These are phyloP conservation scores for Portunus trituberculatus DNA, from an alignment of 1,140 invertebrate genomes.

Conservation along the genomic window DNA sequence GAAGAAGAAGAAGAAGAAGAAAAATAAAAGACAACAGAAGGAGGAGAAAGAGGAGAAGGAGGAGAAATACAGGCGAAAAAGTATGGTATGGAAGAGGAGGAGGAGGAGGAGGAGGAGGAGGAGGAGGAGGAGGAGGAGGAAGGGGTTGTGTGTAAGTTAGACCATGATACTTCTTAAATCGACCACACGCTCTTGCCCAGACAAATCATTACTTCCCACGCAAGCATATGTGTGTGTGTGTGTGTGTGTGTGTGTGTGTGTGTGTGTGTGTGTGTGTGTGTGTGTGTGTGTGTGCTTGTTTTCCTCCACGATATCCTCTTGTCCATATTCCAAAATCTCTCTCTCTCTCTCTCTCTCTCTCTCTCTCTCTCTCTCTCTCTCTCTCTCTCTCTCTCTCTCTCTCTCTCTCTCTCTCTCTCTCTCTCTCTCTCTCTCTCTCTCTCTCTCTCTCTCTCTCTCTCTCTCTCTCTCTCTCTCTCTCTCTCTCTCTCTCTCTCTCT, in stretches of 20 bases:
- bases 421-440: neutral
- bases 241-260: constrained; percentile 30
- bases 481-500: neutral
- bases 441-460: neutral
- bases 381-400: neutral
- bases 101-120: no score
- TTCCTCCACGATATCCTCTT: neutral
- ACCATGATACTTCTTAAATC: no score
- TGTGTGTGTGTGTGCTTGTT: neutral
- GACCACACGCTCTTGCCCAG: no score
- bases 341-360: neutral
- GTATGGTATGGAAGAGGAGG: no score
- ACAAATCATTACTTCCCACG: neutral
- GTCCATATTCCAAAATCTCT: neutral
- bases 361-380: neutral
- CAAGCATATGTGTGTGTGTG: neutral
- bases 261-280: constrained; percentile 48
- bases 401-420: no score
- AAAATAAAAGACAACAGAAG: no score
- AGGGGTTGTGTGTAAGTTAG: no score
- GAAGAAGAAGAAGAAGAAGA: no score
- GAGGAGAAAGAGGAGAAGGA: no score
- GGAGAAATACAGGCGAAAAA: no score
- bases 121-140: no score
- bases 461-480: neutral